These are phyloP conservation scores for Synanthedon vespiformis DNA, from an alignment of 2,888 invertebrate genomes.

Conservation along the genomic window DNA sequence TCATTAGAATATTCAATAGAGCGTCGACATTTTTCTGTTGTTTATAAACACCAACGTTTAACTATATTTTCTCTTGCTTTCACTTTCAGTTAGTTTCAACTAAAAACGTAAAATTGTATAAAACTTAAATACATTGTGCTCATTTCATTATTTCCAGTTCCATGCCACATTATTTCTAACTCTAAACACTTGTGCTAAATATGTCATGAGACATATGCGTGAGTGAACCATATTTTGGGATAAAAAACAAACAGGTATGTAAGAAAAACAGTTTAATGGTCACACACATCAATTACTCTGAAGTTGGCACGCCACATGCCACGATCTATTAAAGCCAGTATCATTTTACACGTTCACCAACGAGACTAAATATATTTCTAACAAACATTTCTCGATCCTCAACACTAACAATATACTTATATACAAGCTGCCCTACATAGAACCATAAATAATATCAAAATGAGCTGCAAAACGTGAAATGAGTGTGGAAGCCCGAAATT, in stretches of 20 bases:
- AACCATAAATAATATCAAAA: neutral
- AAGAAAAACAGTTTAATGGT: constrained; percentile 19
- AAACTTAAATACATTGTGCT: too few relatives aligned
- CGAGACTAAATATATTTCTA: neutral
- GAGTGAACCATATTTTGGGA: too few relatives aligned
- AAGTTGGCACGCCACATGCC: constrained; percentile 31
- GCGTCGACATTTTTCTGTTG: too few relatives aligned
- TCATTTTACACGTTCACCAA: neutral
- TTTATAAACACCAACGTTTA: too few relatives aligned
- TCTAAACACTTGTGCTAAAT: neutral
- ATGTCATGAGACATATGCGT: neutral
- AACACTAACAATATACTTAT: neutral
- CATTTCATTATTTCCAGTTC: neutral
- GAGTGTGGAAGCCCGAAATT: neutral
- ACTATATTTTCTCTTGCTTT: too few relatives aligned
- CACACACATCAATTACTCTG: constrained; percentile 25
- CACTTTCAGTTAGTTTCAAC: too few relatives aligned
- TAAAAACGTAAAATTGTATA: too few relatives aligned
- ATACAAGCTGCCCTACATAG: neutral
- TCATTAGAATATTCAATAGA: too few relatives aligned
- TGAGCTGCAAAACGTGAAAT: neutral
- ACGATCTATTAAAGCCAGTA: constrained; percentile 4
- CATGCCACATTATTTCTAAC: neutral
- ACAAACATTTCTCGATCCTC: neutral
- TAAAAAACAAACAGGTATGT: too few relatives aligned